phyloP scores from a whole-genome alignment of 37 sponge, comb jelly and placozoan species.

The Agelas oroides region DNA sequence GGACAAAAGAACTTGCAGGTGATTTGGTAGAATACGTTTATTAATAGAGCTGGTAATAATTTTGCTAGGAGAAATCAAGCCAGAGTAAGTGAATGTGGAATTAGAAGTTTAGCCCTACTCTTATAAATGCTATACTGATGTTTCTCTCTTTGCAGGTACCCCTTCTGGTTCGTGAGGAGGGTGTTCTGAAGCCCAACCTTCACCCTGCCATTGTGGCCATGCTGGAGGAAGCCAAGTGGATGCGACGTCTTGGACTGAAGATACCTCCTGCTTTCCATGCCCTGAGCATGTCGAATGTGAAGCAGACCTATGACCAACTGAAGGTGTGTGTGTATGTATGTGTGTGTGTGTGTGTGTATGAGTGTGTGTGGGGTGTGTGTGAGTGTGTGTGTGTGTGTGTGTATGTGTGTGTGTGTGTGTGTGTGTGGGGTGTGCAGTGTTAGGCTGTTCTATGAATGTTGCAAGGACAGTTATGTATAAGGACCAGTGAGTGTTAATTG shows the following conservation, averaged over 20 bases:
- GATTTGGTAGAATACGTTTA: too few species aligned
- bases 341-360: neutral
- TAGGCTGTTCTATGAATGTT: too few species aligned
- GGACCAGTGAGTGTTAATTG: too few species aligned
- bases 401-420: neutral
- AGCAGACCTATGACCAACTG: constrained; percentile 64
- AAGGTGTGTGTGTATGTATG: constrained; percentile 49
- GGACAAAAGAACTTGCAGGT: constrained; percentile 59
- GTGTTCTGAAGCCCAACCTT: constrained; percentile 78
- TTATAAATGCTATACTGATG: too few species aligned
- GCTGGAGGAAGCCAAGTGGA: constrained; percentile 90
- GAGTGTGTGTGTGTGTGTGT: neutral
- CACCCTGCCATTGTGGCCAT: constrained; percentile 74
- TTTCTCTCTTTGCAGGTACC: constrained; percentile 34
- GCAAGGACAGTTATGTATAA: too few species aligned
- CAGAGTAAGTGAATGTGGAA: neutral
- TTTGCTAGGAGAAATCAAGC: neutral
- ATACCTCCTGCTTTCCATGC: constrained; percentile 59
- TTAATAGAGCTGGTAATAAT: neutral
- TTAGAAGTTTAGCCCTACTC: too few species aligned
- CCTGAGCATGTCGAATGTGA: constrained; percentile 57
- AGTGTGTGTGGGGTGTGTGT: neutral
- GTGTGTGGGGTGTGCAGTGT: neutral
- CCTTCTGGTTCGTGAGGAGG: constrained; percentile 58
- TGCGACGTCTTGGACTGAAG: constrained; percentile 71